phyloP scores from a whole-genome alignment of 1,140 invertebrate genomes.

The Cherax quadricarinatus region DNA sequence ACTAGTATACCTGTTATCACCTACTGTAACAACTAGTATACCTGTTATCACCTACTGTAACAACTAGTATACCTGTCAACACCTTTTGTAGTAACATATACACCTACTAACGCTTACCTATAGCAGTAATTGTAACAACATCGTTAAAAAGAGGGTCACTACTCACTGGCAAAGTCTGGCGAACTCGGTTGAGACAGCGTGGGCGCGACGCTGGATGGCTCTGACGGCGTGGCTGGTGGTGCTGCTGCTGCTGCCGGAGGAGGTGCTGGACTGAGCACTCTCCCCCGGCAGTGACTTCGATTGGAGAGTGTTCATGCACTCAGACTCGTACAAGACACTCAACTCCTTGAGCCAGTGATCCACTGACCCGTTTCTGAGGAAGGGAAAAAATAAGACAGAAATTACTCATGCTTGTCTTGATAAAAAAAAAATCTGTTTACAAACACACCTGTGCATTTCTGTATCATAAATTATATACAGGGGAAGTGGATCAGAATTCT shows the following conservation, averaged over 20 bases:
- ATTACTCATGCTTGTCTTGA: background rate
- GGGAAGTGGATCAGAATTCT: too few relatives aligned
- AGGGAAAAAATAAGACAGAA: background rate
- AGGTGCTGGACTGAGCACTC: background rate
- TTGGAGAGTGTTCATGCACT: constrained; percentile 88
- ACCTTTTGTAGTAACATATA: too few relatives aligned
- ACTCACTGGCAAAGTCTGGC: constrained; percentile 81
- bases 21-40: too few relatives aligned
- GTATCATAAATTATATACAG: too few relatives aligned
- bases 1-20: too few relatives aligned
- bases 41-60: too few relatives aligned
- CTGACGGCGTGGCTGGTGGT: constrained; percentile 76
- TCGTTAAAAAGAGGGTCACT: too few relatives aligned
- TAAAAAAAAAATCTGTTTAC: too few relatives aligned
- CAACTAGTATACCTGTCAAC: too few relatives aligned
- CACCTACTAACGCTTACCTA: too few relatives aligned
- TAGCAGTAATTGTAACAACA: too few relatives aligned
- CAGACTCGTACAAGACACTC: constrained; percentile 80
- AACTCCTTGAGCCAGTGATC: constrained; percentile 70
- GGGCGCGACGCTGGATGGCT: constrained; percentile 77
- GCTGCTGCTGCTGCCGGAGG: constrained; percentile 64
- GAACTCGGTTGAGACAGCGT: constrained; percentile 81
- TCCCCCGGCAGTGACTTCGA: constrained; percentile 83
- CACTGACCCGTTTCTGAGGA: constrained; percentile 65
- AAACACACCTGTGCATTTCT: too few relatives aligned